phyloP scores from a whole-genome alignment of 2,113 vertebrate species.

The Turdus rufiventris region DNA sequence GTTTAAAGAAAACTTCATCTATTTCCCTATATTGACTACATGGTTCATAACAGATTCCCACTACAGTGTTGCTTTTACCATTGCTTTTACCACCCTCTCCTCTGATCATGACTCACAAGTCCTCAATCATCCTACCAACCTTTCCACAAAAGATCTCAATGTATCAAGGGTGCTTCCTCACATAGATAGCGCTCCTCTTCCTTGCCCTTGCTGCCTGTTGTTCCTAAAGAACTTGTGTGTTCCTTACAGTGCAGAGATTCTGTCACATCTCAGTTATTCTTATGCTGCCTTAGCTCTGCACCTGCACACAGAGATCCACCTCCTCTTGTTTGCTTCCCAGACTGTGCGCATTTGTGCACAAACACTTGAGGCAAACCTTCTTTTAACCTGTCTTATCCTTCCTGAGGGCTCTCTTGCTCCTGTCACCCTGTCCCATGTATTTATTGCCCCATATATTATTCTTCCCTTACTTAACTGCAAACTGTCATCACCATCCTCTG shows the following conservation, averaged over 20 bases:
- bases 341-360: background rate
- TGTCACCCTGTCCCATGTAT: constrained; percentile 39
- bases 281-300: background rate
- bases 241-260: background rate
- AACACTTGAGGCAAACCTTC: constrained; percentile 23
- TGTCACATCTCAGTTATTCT: background rate
- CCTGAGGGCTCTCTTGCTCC: constrained; percentile 26
- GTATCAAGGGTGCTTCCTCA: background rate
- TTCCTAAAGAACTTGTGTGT: background rate
- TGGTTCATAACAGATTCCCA: background rate
- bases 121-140: background rate
- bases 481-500: constrained; percentile 49
- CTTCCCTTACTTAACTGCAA: constrained; percentile 41
- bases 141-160: background rate
- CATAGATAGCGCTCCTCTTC: background rate
- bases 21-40: background rate
- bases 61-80: background rate
- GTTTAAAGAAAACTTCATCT: background rate
- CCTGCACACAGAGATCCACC: background rate
- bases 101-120: background rate
- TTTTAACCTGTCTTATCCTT: constrained; percentile 20
- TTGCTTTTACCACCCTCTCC: background rate
- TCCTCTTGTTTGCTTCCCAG: background rate
- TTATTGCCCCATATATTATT: background rate
- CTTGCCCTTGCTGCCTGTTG: background rate